A percentile compares a stretch with the other conserved stretches of the same genome.
Evolutionary conservation across 2,797 vertebrate species (phyloP).

Genomic region (Lemur catta): DNA sequence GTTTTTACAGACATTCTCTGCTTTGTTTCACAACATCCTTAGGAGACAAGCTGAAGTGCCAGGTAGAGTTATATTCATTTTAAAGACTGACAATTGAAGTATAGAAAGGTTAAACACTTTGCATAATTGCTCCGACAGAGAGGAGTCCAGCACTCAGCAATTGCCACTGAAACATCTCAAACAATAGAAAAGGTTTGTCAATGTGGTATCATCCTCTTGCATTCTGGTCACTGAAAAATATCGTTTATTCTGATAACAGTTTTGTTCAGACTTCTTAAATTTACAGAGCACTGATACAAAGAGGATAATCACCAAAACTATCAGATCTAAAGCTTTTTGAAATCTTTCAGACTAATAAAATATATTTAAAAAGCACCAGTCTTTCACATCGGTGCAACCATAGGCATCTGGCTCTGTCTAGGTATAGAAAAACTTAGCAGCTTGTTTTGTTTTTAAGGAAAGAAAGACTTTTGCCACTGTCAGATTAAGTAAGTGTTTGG

Average conservation of each 20-base stretch:
- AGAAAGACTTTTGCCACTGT: background rate
- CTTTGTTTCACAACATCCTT: conserved; percentile 21
- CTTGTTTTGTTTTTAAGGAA: conserved; percentile 5
- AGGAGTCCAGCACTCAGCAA: background rate
- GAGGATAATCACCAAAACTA: conserved; percentile 8
- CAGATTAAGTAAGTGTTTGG: background rate
- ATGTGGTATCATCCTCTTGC: background rate
- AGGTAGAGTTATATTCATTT: background rate
- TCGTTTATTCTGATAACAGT: background rate
- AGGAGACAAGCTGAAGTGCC: background rate
- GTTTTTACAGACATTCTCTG: background rate
- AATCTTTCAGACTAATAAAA: background rate
- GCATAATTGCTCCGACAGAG: background rate
- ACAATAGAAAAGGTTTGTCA: background rate
- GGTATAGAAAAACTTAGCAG: background rate
- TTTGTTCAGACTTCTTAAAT: background rate
- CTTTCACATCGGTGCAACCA: background rate
- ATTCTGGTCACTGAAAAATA: background rate
- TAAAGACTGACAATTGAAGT: background rate
- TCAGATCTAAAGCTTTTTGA: background rate
- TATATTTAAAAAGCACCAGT: background rate
- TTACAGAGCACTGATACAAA: background rate
- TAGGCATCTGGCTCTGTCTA: background rate
- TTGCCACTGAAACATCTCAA: background rate
- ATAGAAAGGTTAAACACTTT: background rate